A percentile compares a stretch with the other conserved stretches of the same genome.
These are phyloP conservation scores for Amyelois transitella DNA, from an alignment of 1,140 invertebrate genomes.

Conservation along the genomic window DNA sequence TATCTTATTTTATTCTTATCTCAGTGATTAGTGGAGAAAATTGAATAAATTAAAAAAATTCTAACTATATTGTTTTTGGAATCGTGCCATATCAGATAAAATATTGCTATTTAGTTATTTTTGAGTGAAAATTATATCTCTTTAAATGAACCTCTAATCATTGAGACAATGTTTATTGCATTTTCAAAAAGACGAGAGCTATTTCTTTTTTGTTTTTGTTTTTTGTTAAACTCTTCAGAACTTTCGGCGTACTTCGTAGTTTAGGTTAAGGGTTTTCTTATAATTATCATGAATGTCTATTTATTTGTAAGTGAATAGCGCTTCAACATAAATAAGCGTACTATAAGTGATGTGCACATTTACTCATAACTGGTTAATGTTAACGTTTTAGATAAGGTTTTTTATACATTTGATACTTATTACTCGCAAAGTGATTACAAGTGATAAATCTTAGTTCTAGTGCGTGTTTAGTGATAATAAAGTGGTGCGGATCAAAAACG, in stretches of 20 bases:
- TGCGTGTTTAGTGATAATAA: constrained; percentile 55
- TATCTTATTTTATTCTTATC: constrained; percentile 24
- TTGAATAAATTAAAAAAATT: constrained; percentile 24
- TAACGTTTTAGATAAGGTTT: constrained; percentile 65
- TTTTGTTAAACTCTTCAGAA: constrained; percentile 28
- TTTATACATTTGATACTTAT: constrained; percentile 74
- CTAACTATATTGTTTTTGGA: constrained; percentile 37
- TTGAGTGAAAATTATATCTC: constrained; percentile 1
- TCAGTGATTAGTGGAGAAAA: constrained; percentile 57
- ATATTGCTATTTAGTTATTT: constrained; percentile 6
- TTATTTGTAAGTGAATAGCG: constrained; percentile 64
- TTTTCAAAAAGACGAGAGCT: constrained; percentile 1
- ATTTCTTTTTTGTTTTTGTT: constrained; percentile 17
- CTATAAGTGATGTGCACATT: constrained; percentile 65
- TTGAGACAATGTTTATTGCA: constrained; percentile 24
- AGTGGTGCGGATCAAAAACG: constrained; percentile 67
- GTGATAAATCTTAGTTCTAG: constrained; percentile 69
- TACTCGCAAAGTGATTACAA: constrained; percentile 72
- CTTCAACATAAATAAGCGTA: constrained; percentile 56
- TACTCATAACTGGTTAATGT: constrained; percentile 63
- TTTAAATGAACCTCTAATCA: constrained; percentile 43
- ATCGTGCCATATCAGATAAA: constrained; percentile 66
- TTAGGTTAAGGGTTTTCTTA: constrained; percentile 64
- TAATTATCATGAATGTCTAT: constrained; percentile 67
- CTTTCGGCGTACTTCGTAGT: constrained; percentile 44